Evolutionary conservation across 1,140 invertebrate genomes (phyloP).

Genomic region (Ptiloglossa arizonensis): DNA sequence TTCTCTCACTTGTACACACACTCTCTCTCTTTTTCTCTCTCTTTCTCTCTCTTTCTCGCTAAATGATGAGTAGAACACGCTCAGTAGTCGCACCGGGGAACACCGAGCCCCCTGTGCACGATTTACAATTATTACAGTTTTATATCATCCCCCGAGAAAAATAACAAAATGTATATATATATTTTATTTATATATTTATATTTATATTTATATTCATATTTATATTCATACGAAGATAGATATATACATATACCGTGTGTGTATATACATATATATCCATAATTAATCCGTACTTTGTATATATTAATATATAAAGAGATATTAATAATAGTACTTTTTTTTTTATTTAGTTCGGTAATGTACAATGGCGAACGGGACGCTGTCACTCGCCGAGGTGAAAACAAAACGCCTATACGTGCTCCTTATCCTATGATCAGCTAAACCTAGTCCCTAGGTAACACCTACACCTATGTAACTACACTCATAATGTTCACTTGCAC

Average conservation of each 20-base stretch:
- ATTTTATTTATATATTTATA: slow-evolving; percentile 62
- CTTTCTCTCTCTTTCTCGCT: slow-evolving; percentile 8
- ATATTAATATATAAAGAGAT: slow-evolving; percentile 78
- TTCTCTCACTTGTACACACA: neutral
- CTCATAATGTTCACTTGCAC: slow-evolving; percentile 81
- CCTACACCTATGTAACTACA: slow-evolving; percentile 79
- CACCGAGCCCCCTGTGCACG: slow-evolving; percentile 21
- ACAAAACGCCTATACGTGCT: slow-evolving; percentile 74
- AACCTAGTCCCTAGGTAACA: slow-evolving; percentile 80
- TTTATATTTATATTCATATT: slow-evolving; percentile 62
- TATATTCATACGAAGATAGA: slow-evolving; percentile 71
- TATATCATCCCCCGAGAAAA: slow-evolving; percentile 70
- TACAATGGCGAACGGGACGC: slow-evolving; percentile 69
- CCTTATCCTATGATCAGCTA: slow-evolving; percentile 76
- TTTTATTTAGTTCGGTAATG: slow-evolving; percentile 77
- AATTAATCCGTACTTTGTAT: slow-evolving; percentile 73
- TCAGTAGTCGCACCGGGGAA: slow-evolving; percentile 54
- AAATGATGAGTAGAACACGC: slow-evolving; percentile 71
- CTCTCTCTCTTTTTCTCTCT: slow-evolving; percentile 1
- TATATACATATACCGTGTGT: slow-evolving; percentile 69
- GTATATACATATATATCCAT: slow-evolving; percentile 77
- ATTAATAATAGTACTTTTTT: slow-evolving; percentile 77
- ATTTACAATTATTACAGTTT: slow-evolving; percentile 68
- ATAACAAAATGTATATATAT: slow-evolving; percentile 73
- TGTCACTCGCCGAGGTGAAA: slow-evolving; percentile 70